Conservation (phyloP, 2,797 vertebrate genomes). For the Rhadinocentrus ornatus region DNA sequence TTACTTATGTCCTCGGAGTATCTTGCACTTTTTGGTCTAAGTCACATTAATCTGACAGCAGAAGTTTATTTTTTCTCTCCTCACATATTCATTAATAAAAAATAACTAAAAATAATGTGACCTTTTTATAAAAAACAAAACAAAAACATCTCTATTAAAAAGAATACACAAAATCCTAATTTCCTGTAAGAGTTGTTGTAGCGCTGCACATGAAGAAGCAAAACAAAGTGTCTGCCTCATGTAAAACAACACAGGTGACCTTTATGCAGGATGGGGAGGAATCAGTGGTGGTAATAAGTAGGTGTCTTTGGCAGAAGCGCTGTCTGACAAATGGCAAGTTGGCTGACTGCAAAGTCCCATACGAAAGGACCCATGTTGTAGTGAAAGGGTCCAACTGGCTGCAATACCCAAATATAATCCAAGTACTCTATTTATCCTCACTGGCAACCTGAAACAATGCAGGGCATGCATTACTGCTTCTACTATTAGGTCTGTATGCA, state of each 20-base stretch:
- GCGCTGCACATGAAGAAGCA: not conserved
- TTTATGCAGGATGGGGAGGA: conserved; percentile 33
- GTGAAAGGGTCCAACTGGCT: conserved; percentile 66
- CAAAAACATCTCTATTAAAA: not conserved
- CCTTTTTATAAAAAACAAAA: not conserved
- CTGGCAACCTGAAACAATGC: conserved; percentile 73
- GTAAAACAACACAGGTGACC: conserved; percentile 45
- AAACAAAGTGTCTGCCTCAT: conserved; percentile 14
- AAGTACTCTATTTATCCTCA: conserved; percentile 74
- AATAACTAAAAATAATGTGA: conserved; percentile 15
- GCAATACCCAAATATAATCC: conserved; percentile 69
- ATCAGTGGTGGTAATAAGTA: conserved; percentile 65
- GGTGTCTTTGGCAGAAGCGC: conserved; percentile 63
- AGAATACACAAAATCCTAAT: not conserved
- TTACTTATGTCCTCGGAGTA: too few relatives aligned
- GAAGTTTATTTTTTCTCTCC: conserved; percentile 18
- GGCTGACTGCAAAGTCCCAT: conserved; percentile 54
- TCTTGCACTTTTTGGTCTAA: conserved; percentile 11
- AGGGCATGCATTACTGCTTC: conserved; percentile 67
- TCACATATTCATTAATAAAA: conserved; percentile 12
- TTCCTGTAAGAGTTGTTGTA: not conserved
- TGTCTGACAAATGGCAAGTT: conserved; percentile 63
- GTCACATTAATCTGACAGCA: conserved; percentile 23
- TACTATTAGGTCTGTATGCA: conserved; percentile 71
- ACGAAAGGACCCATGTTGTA: conserved; percentile 59